Percentiles rank a stretch among this genome's conserved stretches.
phyloP scores from a whole-genome alignment of 2,797 vertebrate genomes.

The Enteromius thamalakanensis region DNA sequence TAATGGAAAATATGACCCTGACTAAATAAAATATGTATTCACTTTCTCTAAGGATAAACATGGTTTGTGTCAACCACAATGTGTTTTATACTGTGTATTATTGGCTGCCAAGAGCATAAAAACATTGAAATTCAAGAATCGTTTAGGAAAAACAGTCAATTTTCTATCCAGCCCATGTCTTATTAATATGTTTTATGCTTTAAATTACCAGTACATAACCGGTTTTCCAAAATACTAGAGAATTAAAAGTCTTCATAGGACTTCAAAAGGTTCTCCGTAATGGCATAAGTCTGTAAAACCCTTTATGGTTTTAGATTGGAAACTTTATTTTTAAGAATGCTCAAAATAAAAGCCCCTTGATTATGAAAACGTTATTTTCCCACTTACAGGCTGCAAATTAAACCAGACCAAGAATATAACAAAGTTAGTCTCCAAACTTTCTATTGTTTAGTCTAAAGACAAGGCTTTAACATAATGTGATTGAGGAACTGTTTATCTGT shows the following conservation, averaged over 20 bases:
- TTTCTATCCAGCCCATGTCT: neutral
- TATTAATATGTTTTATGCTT: neutral
- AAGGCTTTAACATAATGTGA: neutral
- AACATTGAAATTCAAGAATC: neutral
- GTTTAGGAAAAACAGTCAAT: neutral
- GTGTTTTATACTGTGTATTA: slow-evolving; percentile 10
- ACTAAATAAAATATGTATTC: neutral
- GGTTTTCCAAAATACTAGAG: slow-evolving; percentile 3
- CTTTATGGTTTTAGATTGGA: neutral
- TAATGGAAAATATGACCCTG: neutral
- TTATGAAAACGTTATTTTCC: neutral
- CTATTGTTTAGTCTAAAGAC: slow-evolving; percentile 10
- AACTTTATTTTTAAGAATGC: slow-evolving; percentile 2
- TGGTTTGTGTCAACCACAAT: slow-evolving; percentile 5
- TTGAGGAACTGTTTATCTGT: slow-evolving; percentile 8
- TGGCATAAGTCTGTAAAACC: neutral
- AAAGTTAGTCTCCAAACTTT: neutral
- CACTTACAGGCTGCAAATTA: neutral
- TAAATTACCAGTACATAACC: slow-evolving; percentile 4
- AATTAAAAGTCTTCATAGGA: slow-evolving; percentile 3
- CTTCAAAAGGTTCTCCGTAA: slow-evolving; percentile 31
- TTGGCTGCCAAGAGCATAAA: slow-evolving; percentile 12
- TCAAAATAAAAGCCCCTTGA: neutral
- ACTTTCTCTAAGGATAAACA: slow-evolving; percentile 12
- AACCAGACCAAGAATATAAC: slow-evolving; percentile 3